Percentiles rank a stretch among this genome's conserved stretches.
These are phyloP conservation scores for Tragopan temminckii DNA, from an alignment of 2,797 vertebrate species.

Conservation along the genomic window DNA sequence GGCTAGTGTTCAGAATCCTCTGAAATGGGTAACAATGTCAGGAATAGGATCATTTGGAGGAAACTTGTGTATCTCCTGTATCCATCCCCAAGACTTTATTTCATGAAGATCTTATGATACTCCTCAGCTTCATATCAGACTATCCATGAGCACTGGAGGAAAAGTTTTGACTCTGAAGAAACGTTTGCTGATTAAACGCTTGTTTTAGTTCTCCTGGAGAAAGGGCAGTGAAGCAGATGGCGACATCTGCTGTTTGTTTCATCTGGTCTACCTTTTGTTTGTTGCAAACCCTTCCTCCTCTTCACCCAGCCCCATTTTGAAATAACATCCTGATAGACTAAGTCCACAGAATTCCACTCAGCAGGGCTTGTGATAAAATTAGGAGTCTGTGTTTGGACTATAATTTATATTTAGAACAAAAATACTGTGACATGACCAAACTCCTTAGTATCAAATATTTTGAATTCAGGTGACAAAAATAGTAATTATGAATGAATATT, in stretches of 20 bases:
- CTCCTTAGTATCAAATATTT: background rate
- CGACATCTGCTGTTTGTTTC: background rate
- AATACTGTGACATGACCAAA: background rate
- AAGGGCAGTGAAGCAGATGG: background rate
- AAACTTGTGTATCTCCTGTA: background rate
- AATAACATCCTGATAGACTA: background rate
- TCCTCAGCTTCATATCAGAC: background rate
- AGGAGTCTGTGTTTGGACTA: background rate
- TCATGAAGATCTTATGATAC: background rate
- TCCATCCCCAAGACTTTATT: background rate
- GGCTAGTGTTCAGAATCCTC: background rate
- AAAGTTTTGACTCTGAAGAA: background rate
- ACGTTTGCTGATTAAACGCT: background rate
- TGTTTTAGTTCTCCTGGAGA: background rate
- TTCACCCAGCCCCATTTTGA: background rate
- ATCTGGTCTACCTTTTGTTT: background rate
- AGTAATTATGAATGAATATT: too few relatives aligned
- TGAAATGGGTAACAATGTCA: background rate
- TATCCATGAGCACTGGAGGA: background rate
- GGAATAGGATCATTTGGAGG: background rate
- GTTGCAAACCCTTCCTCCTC: background rate
- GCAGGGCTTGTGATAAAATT: background rate
- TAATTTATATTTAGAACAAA: background rate
- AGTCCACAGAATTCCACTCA: background rate
- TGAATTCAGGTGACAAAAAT: background rate